Percentiles rank a stretch among this genome's conserved stretches.
These are phyloP conservation scores for Urophycis tenuis DNA, from an alignment of 2,797 vertebrate species.

Conservation along the genomic window DNA sequence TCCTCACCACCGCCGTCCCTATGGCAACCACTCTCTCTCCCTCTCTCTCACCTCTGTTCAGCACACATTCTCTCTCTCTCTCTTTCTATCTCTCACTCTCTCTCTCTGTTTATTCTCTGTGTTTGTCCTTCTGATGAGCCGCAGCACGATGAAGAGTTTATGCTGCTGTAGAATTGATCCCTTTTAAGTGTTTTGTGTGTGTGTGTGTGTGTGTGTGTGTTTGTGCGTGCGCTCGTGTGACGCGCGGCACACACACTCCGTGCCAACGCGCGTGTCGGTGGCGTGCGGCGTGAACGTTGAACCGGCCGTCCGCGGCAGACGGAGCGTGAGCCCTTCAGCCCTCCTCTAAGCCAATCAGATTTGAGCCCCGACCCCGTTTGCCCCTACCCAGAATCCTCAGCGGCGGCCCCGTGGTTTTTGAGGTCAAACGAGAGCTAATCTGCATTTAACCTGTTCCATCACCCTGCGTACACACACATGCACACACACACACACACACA, in stretches of 20 bases:
- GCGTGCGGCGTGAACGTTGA: background rate
- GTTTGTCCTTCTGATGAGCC: too few species aligned
- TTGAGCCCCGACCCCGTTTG: background rate
- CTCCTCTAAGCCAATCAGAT: background rate
- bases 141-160: background rate
- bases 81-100: constrained; percentile 24
- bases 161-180: background rate
- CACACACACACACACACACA: constrained; percentile 1
- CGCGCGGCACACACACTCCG: background rate
- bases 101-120: constrained; percentile 10
- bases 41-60: constrained; percentile 52
- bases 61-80: constrained; percentile 50
- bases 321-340: background rate
- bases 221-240: background rate
- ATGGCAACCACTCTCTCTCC: constrained; percentile 63
- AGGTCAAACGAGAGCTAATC: background rate
- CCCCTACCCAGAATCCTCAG: background rate
- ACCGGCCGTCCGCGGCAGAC: background rate
- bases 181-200: background rate
- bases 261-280: background rate
- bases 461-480: constrained; percentile 4
- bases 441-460: background rate
- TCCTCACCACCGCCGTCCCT: constrained; percentile 66
- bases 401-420: background rate
- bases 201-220: constrained; percentile 1